Evolutionary conservation across 2,888 invertebrate species (phyloP), one percentile per base, ranked within the genome.

Genomic region (Cerastis rubricosa): DNA sequence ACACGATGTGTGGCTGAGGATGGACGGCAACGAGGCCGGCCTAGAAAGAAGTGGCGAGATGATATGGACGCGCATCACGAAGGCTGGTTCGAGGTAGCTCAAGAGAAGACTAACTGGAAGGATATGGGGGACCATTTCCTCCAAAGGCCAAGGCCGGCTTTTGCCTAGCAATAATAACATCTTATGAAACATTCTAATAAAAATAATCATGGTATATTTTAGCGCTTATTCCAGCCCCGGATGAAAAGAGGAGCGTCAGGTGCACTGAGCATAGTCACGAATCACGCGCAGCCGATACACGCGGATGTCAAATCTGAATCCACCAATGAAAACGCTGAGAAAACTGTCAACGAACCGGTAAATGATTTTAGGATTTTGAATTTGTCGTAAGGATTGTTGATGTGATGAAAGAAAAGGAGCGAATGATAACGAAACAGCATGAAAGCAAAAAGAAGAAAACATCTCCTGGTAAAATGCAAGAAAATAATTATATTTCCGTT

Each of bases 231-330:
- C 2, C 54, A 61, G 45, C 51, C 82, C 4, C 89, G 94, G 74
- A 47, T 70, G n/a, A 95, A 92, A 63, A 89, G 96, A 22, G 92
- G 93, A 2, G 92, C 92, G 0, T 87, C 89, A 0, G 96, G 96
- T 0, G 93, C 93, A 0, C 83, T 96, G 3, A 93, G 95, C 47
- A 96, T 96, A 43, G 84, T 94, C 17, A 95, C 94, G 0, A 96
- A 96, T 67, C 90, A 95, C 71, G 95, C 91, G 0, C 92, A 92
- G 57, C 94, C 96, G 0, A 96, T 96, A 78, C 96, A 96, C 59
- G 95, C 95, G 0, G 96, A 96, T 19, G 95, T 96, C 3, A 96
- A 95, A 72, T 76, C 90, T 4, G 96, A 95, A 22, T 79, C 59
- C 6, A 49, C 49, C 8, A 71, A 65, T 12, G 87, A 88, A 0